A percentile compares a stretch with the other conserved stretches of the same genome.
Evolutionary conservation across 2,797 vertebrate species (phyloP).

Genomic region (Epinephelus awoara): DNA sequence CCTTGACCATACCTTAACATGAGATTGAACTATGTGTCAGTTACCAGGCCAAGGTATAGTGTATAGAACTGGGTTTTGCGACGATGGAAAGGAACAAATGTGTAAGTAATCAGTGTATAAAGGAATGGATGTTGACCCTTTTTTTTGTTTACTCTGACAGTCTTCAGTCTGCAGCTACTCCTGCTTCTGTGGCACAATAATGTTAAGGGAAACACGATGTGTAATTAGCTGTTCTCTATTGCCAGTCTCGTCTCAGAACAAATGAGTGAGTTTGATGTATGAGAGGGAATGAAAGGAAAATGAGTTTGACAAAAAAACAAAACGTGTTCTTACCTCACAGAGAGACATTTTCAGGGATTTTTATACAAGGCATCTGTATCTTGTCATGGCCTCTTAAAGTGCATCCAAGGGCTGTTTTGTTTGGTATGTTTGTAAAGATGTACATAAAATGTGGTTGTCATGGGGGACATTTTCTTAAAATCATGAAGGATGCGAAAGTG

Average conservation of each 20-base stretch:
- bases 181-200: conserved; percentile 48
- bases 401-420: conserved; percentile 79
- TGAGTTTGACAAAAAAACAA: conserved; percentile 42
- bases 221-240: conserved; percentile 72
- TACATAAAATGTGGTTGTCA: conserved; percentile 71
- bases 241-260: conserved; percentile 69
- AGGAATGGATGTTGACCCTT: conserved; percentile 52
- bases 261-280: conserved; percentile 57
- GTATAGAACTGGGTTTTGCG: conserved; percentile 48
- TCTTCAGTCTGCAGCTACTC: conserved; percentile 76
- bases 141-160: conserved; percentile 39
- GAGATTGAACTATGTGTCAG: conserved; percentile 34
- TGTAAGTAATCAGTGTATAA: conserved; percentile 51
- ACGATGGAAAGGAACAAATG: conserved; percentile 39
- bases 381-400: conserved; percentile 74
- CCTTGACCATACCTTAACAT: conserved; percentile 59
- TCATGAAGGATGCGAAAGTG: conserved; percentile 80
- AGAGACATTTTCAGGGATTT: conserved; percentile 85
- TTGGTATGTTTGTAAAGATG: conserved; percentile 78
- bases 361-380: conserved; percentile 76
- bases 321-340: conserved; percentile 82
- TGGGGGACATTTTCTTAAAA: conserved; percentile 70
- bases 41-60: conserved; percentile 37
- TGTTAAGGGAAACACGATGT: conserved; percentile 63
- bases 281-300: conserved; percentile 71